These are phyloP conservation scores for Himalopsyche phryganea DNA, from an alignment of 1,140 invertebrate genomes.

Conservation along the genomic window DNA sequence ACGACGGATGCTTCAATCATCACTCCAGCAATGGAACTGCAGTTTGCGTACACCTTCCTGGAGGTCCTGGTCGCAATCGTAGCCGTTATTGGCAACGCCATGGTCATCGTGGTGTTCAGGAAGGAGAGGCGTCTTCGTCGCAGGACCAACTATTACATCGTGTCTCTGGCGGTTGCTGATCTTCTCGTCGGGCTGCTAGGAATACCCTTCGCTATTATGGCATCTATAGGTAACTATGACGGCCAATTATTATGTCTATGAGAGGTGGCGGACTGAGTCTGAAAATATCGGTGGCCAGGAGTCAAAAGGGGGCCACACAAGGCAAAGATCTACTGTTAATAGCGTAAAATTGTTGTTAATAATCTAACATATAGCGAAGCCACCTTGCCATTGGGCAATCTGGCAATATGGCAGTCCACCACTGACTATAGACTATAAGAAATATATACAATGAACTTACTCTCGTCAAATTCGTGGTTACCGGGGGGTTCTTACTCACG, in stretches of 20 bases:
- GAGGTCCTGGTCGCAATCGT: constrained; percentile 78
- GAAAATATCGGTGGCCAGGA: too few relatives aligned
- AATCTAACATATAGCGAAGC: too few relatives aligned
- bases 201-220: constrained; percentile 82
- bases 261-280: too few relatives aligned
- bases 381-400: too few relatives aligned
- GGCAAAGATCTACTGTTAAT: too few relatives aligned
- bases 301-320: too few relatives aligned
- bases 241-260: background rate
- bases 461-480: too few relatives aligned
- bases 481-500: too few relatives aligned
- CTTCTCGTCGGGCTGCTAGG: constrained; percentile 74
- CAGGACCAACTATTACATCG: constrained; percentile 88
- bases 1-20: background rate
- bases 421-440: too few relatives aligned
- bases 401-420: too few relatives aligned
- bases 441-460: too few relatives aligned
- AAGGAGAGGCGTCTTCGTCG: constrained; percentile 71
- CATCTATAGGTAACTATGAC: constrained; percentile 44
- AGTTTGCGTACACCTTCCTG: constrained; percentile 67
- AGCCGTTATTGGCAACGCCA: constrained; percentile 77
- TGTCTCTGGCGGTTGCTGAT: constrained; percentile 82
- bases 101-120: constrained; percentile 80
- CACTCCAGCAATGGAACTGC: constrained; percentile 45
- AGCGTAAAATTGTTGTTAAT: too few relatives aligned